Evolutionary conservation across 2,888 invertebrate species (phyloP).

Genomic region (Noctua janthe): DNA sequence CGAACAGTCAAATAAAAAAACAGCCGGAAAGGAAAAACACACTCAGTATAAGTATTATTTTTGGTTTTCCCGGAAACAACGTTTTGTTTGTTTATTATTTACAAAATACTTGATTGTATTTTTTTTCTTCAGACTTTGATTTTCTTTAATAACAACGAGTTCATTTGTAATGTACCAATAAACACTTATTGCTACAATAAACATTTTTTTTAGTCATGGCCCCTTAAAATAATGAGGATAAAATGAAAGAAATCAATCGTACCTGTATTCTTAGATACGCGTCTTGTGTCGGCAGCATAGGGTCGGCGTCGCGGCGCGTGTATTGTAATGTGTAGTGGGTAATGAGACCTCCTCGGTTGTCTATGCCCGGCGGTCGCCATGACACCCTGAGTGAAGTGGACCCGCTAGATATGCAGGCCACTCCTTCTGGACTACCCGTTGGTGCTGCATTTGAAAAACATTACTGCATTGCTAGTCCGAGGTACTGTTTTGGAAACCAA

Average conservation of each 20-base stretch:
- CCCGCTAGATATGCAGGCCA: slow-evolving; percentile 93
- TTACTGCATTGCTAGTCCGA: background rate
- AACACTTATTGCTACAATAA: background rate
- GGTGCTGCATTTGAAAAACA: slow-evolving; percentile 90
- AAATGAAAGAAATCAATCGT: background rate
- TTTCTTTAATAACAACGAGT: slow-evolving; percentile 18
- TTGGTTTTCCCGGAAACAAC: background rate
- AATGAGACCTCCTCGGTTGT: slow-evolving; percentile 92
- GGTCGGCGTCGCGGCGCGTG: slow-evolving; percentile 84
- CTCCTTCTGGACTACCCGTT: slow-evolving; percentile 93
- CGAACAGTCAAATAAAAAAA: slow-evolving; percentile 4
- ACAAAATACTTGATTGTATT: background rate
- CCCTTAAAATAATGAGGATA: background rate
- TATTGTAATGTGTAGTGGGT: slow-evolving; percentile 88
- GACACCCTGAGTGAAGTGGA: slow-evolving; percentile 94
- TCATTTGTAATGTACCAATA: background rate
- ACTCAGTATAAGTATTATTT: background rate
- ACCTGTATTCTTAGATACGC: slow-evolving; percentile 86
- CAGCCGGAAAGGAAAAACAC: background rate
- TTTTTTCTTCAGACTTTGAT: background rate
- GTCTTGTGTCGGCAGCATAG: slow-evolving; percentile 83
- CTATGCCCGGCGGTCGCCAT: slow-evolving; percentile 93
- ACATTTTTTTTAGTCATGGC: background rate
- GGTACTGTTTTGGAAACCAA: background rate
- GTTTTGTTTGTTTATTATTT: background rate